Evolutionary conservation across 2,113 vertebrate genomes (phyloP), one percentile per base, ranked within the genome.

Genomic region (Pseudolaguvia tuberculata): DNA sequence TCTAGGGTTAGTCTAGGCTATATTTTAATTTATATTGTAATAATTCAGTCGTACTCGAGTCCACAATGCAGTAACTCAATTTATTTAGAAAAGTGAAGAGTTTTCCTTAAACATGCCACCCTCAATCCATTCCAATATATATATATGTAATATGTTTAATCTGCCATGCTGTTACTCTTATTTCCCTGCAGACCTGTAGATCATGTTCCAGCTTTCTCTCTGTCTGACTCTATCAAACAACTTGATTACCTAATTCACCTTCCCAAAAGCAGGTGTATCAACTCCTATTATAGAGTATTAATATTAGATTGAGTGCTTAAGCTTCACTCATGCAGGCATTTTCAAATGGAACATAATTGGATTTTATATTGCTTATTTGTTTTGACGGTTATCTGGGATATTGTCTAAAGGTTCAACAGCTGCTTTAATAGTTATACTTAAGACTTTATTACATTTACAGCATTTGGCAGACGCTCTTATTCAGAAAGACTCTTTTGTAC

Each of bases 271-370:
- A 58, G 21, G 47, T 23, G 27, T 45, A 79, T 84, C 76, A 21
- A 51, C 78, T 79, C 76, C 79, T 75, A 82, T 58, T 68, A 18
- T 61, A 75, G 82, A 83, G 83, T 59, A 70, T 62, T 68, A 56
- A n/a, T 47, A 62, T 21, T 29, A 35, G 57, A 74, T 66, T 3
- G 61, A 45, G 51, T 58, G 47, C 17, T 45, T 70, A 62, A 70
- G 66, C 29, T 52, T 29, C n/a, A 23, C n/a, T 76, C 56, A 61
- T 35, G 45, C 42, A 59, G 65, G 45, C 45, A 20, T 61, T 55
- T 51, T 17, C 21, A 51, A 35, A 53, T 27, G 51, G 35, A 45
- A 29, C 31, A 4, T 53, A 61, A 62, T 77, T 62, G 75, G 56
- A 62, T 76, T 76, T 69, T 70, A 35, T 52, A 21, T 57, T 23